phyloP scores from a whole-genome alignment of 2,113 vertebrate genomes.

The Rhynchopsitta pachyrhyncha region DNA sequence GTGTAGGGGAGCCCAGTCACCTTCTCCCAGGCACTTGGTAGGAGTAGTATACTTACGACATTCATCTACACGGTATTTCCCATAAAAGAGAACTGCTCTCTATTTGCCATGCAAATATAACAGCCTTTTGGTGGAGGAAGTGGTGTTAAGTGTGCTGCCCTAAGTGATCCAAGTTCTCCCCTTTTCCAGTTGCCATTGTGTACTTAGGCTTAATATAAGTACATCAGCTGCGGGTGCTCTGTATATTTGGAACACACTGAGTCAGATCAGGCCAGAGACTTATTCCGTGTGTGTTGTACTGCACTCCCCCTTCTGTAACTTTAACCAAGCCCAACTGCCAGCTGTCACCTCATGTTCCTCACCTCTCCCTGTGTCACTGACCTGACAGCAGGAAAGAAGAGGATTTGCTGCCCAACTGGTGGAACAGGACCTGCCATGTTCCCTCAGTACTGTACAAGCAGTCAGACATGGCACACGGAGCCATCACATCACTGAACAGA shows the following conservation, averaged over 20 bases:
- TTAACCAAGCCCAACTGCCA: neutral
- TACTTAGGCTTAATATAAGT: neutral
- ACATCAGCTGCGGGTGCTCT: neutral
- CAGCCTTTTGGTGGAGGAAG: neutral
- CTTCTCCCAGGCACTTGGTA: neutral
- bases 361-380: neutral
- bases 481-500: neutral
- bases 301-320: neutral
- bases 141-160: neutral
- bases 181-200: rapidly evolving
- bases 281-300: neutral
- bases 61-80: neutral
- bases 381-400: rapidly evolving
- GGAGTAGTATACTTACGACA: neutral
- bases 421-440: neutral
- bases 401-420: neutral
- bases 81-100: neutral
- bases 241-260: rapidly evolving
- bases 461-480: rapidly evolving
- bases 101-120: neutral
- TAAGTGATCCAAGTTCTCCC: neutral
- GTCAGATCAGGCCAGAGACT: neutral
- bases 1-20: rapidly evolving
- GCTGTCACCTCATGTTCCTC: neutral
- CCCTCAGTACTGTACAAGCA: neutral